These are phyloP conservation scores for Girardinus metallicus DNA, from an alignment of 2,797 vertebrate species.

Conservation along the genomic window DNA sequence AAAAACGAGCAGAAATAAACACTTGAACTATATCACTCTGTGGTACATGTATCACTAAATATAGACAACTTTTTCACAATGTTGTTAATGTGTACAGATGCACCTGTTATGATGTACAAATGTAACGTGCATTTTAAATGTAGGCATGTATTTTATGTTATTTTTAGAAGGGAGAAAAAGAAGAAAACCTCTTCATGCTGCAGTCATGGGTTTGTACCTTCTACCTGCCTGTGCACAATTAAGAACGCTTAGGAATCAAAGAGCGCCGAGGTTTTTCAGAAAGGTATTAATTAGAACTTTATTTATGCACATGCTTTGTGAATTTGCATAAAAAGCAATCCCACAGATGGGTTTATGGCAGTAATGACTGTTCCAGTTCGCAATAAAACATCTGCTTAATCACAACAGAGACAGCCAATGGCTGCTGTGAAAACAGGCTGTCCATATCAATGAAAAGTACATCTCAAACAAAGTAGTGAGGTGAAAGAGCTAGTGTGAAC, in stretches of 20 bases:
- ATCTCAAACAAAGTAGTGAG: constrained; percentile 71
- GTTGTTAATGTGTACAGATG: neutral
- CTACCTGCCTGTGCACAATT: constrained; percentile 80
- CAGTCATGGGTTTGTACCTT: constrained; percentile 69
- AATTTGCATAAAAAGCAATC: constrained; percentile 88
- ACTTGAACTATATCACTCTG: neutral
- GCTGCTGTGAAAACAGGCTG: constrained; percentile 76
- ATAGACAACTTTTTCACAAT: neutral
- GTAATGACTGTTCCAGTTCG: constrained; percentile 85
- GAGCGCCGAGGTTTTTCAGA: constrained; percentile 80
- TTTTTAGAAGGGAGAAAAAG: neutral
- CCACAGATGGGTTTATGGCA: constrained; percentile 88
- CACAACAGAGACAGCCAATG: constrained; percentile 81
- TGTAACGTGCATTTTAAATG: neutral
- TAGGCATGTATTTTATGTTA: neutral
- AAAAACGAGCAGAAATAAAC: neutral
- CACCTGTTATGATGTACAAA: neutral
- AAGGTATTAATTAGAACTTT: constrained; percentile 87
- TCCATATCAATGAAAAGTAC: constrained; percentile 60
- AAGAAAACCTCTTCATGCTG: constrained; percentile 61
- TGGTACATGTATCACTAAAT: neutral
- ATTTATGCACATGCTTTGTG: constrained; percentile 85
- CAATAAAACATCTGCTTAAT: constrained; percentile 88
- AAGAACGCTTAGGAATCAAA: constrained; percentile 81
- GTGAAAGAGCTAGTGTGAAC: constrained; percentile 59